Percentiles rank a stretch among this genome's conserved stretches.
Conservation (phyloP, 2,888 invertebrate species). For the Cenopis cana region DNA sequence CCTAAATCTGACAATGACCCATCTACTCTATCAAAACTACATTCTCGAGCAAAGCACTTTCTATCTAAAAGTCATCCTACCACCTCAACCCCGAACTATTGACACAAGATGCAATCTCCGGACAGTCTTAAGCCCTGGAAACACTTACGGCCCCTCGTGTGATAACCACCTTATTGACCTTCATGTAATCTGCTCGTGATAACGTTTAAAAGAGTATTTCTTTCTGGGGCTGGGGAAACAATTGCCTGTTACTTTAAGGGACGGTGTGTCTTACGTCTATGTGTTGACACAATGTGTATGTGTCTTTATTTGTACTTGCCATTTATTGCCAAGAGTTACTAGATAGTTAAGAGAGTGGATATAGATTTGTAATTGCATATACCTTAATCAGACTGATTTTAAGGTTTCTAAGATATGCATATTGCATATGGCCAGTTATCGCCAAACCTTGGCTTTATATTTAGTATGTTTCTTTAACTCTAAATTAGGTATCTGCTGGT, state of each 20-base stretch:
- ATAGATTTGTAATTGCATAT: too few relatives aligned
- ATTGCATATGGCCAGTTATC: too few relatives aligned
- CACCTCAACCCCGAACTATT: conserved; percentile 10
- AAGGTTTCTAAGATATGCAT: too few relatives aligned
- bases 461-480: too few relatives aligned
- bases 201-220: conserved; percentile 34
- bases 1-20: too few relatives aligned
- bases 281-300: background rate
- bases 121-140: conserved; percentile 16
- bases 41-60: background rate
- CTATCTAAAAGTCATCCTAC: background rate
- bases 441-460: too few relatives aligned
- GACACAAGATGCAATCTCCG: conserved; percentile 28
- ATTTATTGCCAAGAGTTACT: background rate
- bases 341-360: too few relatives aligned
- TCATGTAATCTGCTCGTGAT: conserved; percentile 35
- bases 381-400: too few relatives aligned
- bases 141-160: conserved; percentile 17
- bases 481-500: too few relatives aligned
- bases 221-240: conserved; percentile 6
- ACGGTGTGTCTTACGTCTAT: background rate
- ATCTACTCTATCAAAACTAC: too few relatives aligned
- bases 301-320: background rate
- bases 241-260: background rate
- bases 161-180: conserved; percentile 24